Evolutionary conservation across 2,113 vertebrate genomes (phyloP), one percentile per base, ranked within the genome.

Genomic region (Bos indicus): DNA sequence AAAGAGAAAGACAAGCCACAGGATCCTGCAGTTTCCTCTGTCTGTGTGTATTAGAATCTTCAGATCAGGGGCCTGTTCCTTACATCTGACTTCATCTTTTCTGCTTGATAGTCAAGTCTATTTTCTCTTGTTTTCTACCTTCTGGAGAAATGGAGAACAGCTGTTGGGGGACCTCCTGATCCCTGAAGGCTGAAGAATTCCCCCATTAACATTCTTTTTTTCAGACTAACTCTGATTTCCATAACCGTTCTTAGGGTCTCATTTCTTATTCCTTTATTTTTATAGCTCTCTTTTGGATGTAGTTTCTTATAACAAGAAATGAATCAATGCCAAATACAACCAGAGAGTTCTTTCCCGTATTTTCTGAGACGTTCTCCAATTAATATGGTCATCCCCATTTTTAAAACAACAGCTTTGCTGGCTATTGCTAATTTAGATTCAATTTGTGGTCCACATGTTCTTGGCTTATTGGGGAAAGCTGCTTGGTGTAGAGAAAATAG

Each of bases 261-360:
- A 51, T 90, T 87, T 94, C 57, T 43, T 74, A 96, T 81, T 57
- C 43, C 71, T 86, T 91, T 97, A 91, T 96, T 94, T 97, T 92
- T 77, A 81, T 74, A 71, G 40, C 25, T 90, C 19, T 96, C 36
- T 25, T 62, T 89, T 94, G 84, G 78, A 86, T 59, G 36, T 57
- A 95, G 48, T 80, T 95, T 90, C 36, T 95, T 96, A 62, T 48
- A 91, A 59, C n/a, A 87, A 93, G 46, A 97, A 96, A 91, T 78
- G 15, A 97, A 82, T 60, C 40, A 88, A 51, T 67, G 60, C 36
- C 30, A 93, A 81, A 94, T 93, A 82, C 48, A 95, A 91, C 51
- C 23, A 87, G 84, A 77, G 59, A 82, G 26, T 95, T 90, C 6
- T 60, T 96, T 87, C 36, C 28, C 46, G 10, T 90, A n/a, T 88